phyloP scores from a whole-genome alignment of 30 jellyfish, hydroid and myxozoan species.

The Aurelia sp. region DNA sequence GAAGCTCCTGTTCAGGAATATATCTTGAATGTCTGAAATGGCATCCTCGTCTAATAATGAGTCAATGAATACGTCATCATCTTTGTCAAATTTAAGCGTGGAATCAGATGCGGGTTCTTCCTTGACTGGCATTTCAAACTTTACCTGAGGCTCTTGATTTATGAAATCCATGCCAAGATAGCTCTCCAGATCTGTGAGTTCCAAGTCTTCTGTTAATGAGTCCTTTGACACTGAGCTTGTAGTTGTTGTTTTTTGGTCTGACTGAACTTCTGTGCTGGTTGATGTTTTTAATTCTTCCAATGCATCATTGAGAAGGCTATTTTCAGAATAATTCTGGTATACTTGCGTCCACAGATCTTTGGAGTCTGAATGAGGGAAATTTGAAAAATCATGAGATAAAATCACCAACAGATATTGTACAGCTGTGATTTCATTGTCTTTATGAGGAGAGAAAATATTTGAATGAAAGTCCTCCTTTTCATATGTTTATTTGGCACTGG shows the following conservation, averaged over 20 bases:
- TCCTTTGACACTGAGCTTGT: background rate
- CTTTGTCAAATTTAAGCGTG: background rate
- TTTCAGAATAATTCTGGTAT: constrained; percentile 33
- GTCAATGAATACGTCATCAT: constrained; percentile 9
- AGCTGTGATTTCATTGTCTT: no score
- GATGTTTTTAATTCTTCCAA: constrained; percentile 44
- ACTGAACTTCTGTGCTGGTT: background rate
- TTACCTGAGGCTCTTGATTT: background rate
- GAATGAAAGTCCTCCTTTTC: background rate
- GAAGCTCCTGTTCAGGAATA: background rate
- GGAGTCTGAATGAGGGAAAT: background rate
- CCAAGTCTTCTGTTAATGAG: background rate
- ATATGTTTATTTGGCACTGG: background rate
- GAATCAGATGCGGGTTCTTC: background rate
- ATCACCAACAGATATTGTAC: no score
- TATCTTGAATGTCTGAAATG: background rate
- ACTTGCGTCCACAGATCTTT: constrained; percentile 3
- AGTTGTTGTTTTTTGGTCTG: constrained; percentile 30
- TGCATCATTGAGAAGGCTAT: constrained; percentile 43
- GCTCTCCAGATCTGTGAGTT: background rate
- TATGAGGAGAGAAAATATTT: no score
- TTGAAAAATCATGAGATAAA: no score
- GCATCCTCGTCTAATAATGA: background rate
- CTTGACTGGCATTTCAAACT: no score
- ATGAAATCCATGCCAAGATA: background rate